A percentile compares a stretch with the other conserved stretches of the same genome.
Conservation (phyloP, 2,797 vertebrate species). For the Pipistrellus pygmaeus region DNA sequence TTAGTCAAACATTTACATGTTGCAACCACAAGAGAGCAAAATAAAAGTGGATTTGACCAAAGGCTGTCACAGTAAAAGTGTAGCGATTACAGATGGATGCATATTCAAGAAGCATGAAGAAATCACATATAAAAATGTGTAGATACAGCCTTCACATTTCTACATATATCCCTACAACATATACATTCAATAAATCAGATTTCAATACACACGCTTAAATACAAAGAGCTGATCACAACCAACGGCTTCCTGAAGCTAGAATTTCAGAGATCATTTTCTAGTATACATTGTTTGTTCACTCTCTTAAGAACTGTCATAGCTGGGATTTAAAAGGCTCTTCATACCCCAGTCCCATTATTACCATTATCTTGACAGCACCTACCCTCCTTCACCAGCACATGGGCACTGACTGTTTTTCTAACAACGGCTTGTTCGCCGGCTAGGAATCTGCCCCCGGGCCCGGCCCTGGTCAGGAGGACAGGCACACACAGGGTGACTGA, state of each 20-base stretch:
- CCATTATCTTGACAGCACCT: background rate
- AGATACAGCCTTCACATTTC: background rate
- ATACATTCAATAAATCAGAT: background rate
- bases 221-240: background rate
- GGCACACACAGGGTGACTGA: background rate
- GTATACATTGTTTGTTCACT: background rate
- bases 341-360: background rate
- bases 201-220: slow-evolving; percentile 7
- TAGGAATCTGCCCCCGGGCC: background rate
- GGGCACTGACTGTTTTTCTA: background rate
- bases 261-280: background rate
- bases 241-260: slow-evolving; percentile 10
- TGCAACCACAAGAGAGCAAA: background rate
- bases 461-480: background rate
- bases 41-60: background rate
- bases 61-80: background rate
- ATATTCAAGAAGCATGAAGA: background rate
- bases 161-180: background rate
- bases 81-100: background rate
- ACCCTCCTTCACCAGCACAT: background rate
- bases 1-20: background rate
- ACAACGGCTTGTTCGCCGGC: background rate
- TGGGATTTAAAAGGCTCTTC: background rate
- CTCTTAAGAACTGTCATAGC: background rate
- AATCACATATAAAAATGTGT: background rate